Conservation (phyloP, 1,140 invertebrate species). For the Homarus americanus region DNA sequence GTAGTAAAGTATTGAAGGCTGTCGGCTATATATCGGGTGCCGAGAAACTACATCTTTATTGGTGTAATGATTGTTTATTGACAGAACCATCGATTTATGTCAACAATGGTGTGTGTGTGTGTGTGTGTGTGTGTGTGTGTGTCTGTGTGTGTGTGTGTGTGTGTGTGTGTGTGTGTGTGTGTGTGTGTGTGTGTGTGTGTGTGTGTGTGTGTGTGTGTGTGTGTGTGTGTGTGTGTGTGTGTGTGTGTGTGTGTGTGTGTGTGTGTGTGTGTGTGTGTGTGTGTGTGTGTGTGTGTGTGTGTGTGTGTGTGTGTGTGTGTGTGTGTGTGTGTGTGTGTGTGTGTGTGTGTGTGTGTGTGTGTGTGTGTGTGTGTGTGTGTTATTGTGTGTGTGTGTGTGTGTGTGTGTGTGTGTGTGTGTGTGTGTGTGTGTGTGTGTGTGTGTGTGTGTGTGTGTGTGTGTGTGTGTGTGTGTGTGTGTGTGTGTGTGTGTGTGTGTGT, state of each 20-base stretch:
- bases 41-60: too few relatives aligned
- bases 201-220: not conserved
- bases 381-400: not conserved
- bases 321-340: conserved; percentile 2
- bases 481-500: too few relatives aligned
- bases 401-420: too few relatives aligned
- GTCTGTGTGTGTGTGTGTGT: not conserved
- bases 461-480: too few relatives aligned
- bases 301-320: conserved; percentile 29
- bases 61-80: too few relatives aligned
- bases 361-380: conserved; percentile 1
- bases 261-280: conserved; percentile 1
- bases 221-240: not conserved
- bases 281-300: conserved; percentile 29
- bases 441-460: too few relatives aligned
- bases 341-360: conserved; percentile 3
- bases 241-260: not conserved
- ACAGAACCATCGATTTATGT: too few relatives aligned
- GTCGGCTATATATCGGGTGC: too few relatives aligned
- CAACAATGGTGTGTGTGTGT: too few relatives aligned
- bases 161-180: conserved; percentile 3
- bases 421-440: too few relatives aligned
- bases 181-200: conserved; percentile 7
- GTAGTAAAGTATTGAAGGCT: too few relatives aligned
- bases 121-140: too few relatives aligned